These are phyloP conservation scores for Drosophila leontia DNA, from an alignment of 1,140 invertebrate genomes.

Conservation along the genomic window DNA sequence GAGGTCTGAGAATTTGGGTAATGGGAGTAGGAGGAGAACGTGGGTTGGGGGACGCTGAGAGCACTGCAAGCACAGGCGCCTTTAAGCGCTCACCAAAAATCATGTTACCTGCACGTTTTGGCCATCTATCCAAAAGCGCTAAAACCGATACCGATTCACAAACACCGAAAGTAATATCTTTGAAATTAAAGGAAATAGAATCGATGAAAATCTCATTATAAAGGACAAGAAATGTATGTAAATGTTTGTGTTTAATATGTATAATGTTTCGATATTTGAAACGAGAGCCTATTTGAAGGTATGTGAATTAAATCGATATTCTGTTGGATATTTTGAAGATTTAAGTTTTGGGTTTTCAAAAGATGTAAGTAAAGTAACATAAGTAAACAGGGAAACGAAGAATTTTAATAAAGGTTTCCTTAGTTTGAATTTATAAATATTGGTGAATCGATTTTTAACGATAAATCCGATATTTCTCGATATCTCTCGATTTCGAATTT, in stretches of 20 bases:
- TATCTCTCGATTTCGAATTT: no score
- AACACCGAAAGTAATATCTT: conserved; percentile 7
- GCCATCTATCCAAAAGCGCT: conserved; percentile 59
- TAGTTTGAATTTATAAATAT: no score
- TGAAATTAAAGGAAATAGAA: not conserved
- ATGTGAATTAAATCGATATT: not conserved
- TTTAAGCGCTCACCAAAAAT: conserved; percentile 68
- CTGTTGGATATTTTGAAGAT: no score
- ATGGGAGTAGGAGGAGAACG: not conserved
- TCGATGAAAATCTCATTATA: not conserved
- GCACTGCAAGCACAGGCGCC: conserved; percentile 23
- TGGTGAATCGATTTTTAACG: no score
- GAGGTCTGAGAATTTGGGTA: not conserved
- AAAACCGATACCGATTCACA: conserved; percentile 16
- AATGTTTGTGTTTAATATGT: not conserved
- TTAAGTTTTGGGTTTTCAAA: no score
- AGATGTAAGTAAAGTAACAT: no score
- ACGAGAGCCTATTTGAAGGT: not conserved
- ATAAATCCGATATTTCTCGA: no score
- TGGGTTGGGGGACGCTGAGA: not conserved
- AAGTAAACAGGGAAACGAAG: no score
- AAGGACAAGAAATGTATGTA: not conserved
- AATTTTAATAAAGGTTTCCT: no score
- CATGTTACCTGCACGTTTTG: conserved; percentile 78
- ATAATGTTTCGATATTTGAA: not conserved